Conservation (phyloP, 2,888 invertebrate species). For the Cosmia pyralina region DNA sequence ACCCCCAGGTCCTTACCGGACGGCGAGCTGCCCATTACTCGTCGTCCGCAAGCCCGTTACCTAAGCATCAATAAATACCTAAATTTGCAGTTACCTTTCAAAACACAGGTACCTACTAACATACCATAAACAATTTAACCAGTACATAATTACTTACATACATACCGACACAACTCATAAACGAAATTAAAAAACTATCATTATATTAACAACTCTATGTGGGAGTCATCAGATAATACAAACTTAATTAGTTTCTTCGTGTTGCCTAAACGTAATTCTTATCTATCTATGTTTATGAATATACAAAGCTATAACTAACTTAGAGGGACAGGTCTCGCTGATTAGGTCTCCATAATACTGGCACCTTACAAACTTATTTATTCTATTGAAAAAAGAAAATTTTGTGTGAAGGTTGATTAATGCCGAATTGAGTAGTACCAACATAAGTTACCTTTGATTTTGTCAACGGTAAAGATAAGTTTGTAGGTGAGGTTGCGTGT, state of each 20-base stretch:
- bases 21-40: too few relatives aligned
- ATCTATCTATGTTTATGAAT: slow-evolving; percentile 80
- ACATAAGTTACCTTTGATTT: slow-evolving; percentile 58
- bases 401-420: slow-evolving; percentile 43
- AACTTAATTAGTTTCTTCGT: slow-evolving; percentile 78
- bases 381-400: slow-evolving; percentile 20
- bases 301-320: slow-evolving; percentile 76
- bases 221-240: slow-evolving; percentile 66
- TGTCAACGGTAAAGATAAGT: slow-evolving; percentile 68
- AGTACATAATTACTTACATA: slow-evolving; percentile 2
- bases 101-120: neutral
- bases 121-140: slow-evolving; percentile 7
- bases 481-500: slow-evolving; percentile 81
- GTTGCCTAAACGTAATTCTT: slow-evolving; percentile 75
- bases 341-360: slow-evolving; percentile 79
- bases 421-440: slow-evolving; percentile 56
- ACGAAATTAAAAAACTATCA: slow-evolving; percentile 47
- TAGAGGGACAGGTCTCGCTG: slow-evolving; percentile 83
- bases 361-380: slow-evolving; percentile 48
- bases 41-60: too few relatives aligned
- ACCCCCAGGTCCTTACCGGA: too few relatives aligned
- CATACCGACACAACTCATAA: slow-evolving; percentile 28
- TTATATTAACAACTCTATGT: slow-evolving; percentile 44
- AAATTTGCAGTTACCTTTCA: neutral
- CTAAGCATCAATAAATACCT: neutral